These are phyloP conservation scores for Heliconius charithonia DNA, from an alignment of 2,888 invertebrate genomes.

Conservation along the genomic window DNA sequence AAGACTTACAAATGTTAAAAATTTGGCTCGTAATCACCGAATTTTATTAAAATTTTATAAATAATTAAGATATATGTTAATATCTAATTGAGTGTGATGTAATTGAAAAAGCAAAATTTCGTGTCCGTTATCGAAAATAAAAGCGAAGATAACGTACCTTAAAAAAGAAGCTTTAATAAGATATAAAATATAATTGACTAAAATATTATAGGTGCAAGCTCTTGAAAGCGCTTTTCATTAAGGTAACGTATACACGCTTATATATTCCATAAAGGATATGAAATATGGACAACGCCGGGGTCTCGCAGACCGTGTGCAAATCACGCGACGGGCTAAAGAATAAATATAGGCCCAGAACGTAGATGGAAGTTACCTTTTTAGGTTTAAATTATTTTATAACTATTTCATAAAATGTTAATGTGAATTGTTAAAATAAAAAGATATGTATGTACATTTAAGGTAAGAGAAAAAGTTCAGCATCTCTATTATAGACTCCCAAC, in stretches of 20 bases:
- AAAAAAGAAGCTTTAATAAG: neutral
- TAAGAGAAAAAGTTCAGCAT: conserved; percentile 82
- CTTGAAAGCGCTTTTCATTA: neutral
- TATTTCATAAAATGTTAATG: conserved; percentile 74
- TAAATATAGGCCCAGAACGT: conserved; percentile 50
- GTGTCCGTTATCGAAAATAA: conserved; percentile 17
- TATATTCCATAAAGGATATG: conserved; percentile 21
- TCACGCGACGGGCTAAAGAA: conserved; percentile 28
- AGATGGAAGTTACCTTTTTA: conserved; percentile 82
- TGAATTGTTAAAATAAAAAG: conserved; percentile 74
- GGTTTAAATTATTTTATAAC: conserved; percentile 77
- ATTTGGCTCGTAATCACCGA: conserved; percentile 75
- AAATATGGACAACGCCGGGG: conserved; percentile 39
- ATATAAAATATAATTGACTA: conserved; percentile 7
- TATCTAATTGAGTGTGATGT: conserved; percentile 45
- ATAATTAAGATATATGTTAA: conserved; percentile 67
- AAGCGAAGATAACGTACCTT: conserved; percentile 5
- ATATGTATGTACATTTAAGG: conserved; percentile 57
- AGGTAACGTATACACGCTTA: neutral
- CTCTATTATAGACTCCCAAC: conserved; percentile 59
- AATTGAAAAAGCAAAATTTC: conserved; percentile 35
- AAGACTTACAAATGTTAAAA: conserved; percentile 81
- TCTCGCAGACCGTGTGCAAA: conserved; percentile 25
- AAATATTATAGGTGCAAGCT: neutral
- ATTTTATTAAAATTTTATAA: conserved; percentile 72